Evolutionary conservation across 2,797 vertebrate genomes (phyloP), one percentile per base, ranked within the genome.

Genomic region (Gallinago solitaria): DNA sequence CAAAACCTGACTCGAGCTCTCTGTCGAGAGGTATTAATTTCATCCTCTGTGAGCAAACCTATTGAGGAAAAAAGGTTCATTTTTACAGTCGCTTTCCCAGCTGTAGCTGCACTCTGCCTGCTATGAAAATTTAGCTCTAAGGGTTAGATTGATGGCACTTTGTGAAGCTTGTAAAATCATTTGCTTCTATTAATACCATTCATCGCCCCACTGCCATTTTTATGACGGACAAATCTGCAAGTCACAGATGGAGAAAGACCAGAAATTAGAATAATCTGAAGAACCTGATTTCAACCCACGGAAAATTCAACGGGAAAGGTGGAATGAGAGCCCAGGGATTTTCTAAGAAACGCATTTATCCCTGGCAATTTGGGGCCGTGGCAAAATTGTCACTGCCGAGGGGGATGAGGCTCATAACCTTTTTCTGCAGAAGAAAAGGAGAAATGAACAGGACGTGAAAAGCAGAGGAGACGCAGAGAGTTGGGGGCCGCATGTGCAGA

Each of bases 171-270:
- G 94, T 87, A 74, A 67, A 70, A 67, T 69, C n/a, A 70, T 93
- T 95, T 94, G 71, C 83, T 93, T 83, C 75, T 73, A 56, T 95
- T 94, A 91, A 89, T 54, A 32, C 64, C n/a, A 2, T 30, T 69
- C 84, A 16, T 33, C 2, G 57, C 88, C 80, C 84, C 28, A 3
- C 39, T 92, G 91, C 83, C 57, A 7, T n/a, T 77, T 50, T 70
- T 45, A 33, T 53, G 69, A 83, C 0, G 56, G 91, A 89, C 87
- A 95, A 95, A 83, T 77, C 19, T 45, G 84, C 91, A 37, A 69
- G 91, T 77, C 71, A 77, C 87, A 60, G 68, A 11, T 4, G 85
- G 78, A 82, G 67, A 43, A 32, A 43, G 47, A 74, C 4, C 47
- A 91, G 83, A 41, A 35, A 88, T 77, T 8, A 9, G 63, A 56